Evolutionary conservation across 2,797 vertebrate genomes (phyloP).

Genomic region (Malurus splendens): DNA sequence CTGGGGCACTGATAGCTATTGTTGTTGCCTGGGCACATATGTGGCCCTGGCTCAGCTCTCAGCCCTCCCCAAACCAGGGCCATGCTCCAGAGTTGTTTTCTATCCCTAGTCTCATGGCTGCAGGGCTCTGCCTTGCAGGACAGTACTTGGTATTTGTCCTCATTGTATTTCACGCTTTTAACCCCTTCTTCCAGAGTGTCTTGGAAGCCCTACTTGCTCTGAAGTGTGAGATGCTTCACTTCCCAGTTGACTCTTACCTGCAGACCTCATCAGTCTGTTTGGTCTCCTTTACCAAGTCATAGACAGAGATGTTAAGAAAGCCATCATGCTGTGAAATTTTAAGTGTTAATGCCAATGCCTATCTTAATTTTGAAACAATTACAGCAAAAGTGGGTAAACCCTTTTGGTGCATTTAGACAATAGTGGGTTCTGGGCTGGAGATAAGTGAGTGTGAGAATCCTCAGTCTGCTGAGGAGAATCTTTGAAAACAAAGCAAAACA

Average conservation of each 20-base stretch:
- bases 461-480: background rate
- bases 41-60: background rate
- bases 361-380: background rate
- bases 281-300: background rate
- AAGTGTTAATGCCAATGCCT: background rate
- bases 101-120: background rate
- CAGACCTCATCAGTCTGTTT: background rate
- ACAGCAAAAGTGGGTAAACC: background rate
- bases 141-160: background rate
- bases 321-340: background rate
- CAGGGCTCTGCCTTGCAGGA: background rate
- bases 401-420: background rate
- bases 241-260: background rate
- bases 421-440: background rate
- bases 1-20: accelerated
- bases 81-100: background rate
- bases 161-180: background rate
- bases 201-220: background rate
- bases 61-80: background rate
- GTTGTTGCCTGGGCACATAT: background rate
- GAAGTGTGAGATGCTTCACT: background rate
- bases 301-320: background rate
- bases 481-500: background rate
- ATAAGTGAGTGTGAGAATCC: background rate
- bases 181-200: background rate